A percentile compares a stretch with the other conserved stretches of the same genome.
phyloP scores from a whole-genome alignment of 1,140 invertebrate species.

The Musca domestica region DNA sequence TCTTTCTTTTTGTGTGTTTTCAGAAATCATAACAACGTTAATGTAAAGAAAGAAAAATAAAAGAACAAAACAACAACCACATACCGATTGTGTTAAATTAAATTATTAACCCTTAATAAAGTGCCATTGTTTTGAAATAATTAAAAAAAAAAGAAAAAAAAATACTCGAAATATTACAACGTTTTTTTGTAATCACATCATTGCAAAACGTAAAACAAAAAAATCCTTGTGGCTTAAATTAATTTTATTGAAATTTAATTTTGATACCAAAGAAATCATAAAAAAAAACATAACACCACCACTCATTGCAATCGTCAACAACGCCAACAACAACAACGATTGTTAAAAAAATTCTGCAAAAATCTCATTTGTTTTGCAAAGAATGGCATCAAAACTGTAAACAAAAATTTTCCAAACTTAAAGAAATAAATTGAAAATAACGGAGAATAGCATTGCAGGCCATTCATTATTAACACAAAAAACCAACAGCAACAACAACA shows the following conservation, averaged over 20 bases:
- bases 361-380: no score
- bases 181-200: not conserved
- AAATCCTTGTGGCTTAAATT: slow-evolving; percentile 21
- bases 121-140: slow-evolving; percentile 20
- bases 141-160: not conserved
- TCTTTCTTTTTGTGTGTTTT: no score
- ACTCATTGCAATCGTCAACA: not conserved
- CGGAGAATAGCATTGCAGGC: not conserved
- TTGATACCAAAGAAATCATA: not conserved
- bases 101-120: slow-evolving; percentile 5
- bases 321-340: not conserved
- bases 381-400: no score
- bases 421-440: no score
- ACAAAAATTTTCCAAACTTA: no score
- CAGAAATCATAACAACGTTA: not conserved
- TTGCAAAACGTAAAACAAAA: not conserved
- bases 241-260: not conserved
- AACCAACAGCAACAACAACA: not conserved
- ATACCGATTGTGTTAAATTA: slow-evolving; percentile 13
- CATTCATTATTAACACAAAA: not conserved
- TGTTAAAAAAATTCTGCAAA: no score
- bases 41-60: not conserved
- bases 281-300: not conserved
- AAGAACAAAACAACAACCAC: slow-evolving; percentile 10
- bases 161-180: slow-evolving; percentile 2